Base-by-base conservation (phyloP, 2,888 invertebrate species). In the Syrphus vitripennis region DNA sequence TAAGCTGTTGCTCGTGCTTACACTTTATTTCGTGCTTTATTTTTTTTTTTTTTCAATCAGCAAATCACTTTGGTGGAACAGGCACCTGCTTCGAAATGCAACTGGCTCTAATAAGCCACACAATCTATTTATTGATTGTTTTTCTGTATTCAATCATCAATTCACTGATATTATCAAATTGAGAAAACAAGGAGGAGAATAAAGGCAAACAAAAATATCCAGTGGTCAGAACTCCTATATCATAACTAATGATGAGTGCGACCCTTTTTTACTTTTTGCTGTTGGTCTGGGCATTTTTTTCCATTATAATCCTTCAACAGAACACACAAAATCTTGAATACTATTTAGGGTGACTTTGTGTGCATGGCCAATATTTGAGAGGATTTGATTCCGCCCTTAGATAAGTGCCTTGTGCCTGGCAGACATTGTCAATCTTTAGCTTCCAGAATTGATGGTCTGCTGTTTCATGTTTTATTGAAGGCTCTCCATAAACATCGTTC, bases 1-100 rank as follows among this genome's bases (percentile, higher is more conserved):
- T 84, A 40, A 69, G 31, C 69, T 50, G n/a, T n/a, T n/a, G 59
- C 82, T 82, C 86, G 82, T 86, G 86, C 86, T 77, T 84, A 48
- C 74, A 86, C 63, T 77, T 86, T 78, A 78, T 78, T 78, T 74
- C 74, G 59, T 76, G 81, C 80, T 84, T 84, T 80, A 50, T 31
- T 37, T 65, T 84, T 80, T 57, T 31, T 37, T 65, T 7, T 40
- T 59, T 16, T 14, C n/a, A 80, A 74, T 26, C n/a, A 2, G 5
- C n/a, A 4, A 53, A 72, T 69, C 84, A 77, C 55, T 80, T 76
- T 69, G 53, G 21, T 61, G 84, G 77, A 86, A 86, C 82, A 48
- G 55, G 55, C 86, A 86, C 86, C 86, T 86, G 86, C 78, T 34
- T 12, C 19, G 24, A 45, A 65, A 61, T 61, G 67, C 78, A 76